A percentile compares a stretch with the other conserved stretches of the same genome.
Conservation (phyloP, 2,797 vertebrate species). For the Lacerta bilineata region DNA sequence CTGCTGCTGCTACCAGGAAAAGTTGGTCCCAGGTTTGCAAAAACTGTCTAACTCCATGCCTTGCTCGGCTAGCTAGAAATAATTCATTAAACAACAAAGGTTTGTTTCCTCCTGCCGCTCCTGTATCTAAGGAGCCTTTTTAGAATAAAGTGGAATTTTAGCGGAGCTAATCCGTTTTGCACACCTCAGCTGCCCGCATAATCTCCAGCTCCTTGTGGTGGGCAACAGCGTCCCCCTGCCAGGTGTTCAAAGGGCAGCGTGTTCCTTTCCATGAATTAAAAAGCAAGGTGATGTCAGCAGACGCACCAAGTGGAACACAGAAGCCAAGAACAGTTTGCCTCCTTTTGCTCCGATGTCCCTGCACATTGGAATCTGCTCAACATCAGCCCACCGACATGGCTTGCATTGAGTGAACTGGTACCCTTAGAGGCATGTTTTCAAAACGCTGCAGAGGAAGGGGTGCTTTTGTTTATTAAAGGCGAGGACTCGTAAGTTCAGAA, state of each 20-base stretch:
- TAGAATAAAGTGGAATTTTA: background rate
- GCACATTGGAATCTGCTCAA: rapidly evolving
- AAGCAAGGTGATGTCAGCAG: background rate
- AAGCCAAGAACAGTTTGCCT: background rate
- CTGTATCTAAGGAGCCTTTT: background rate
- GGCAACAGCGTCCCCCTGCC: background rate
- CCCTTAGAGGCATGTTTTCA: background rate
- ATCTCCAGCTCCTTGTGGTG: background rate
- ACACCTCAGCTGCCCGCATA: constrained; percentile 16
- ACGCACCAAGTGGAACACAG: background rate
- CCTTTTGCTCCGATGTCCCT: background rate
- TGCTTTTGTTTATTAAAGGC: background rate
- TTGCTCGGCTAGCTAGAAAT: background rate
- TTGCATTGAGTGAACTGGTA: rapidly evolving
- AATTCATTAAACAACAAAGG: constrained; percentile 39
- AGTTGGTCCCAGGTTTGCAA: background rate
- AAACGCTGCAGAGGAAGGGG: background rate
- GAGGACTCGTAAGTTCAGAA: background rate
- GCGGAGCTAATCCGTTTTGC: background rate
- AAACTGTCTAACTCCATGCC: background rate
- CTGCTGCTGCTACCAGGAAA: background rate
- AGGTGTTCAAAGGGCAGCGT: background rate
- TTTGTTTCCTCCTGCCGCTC: constrained; percentile 12
- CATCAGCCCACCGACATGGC: rapidly evolving
- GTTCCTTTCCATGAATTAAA: rapidly evolving